These are phyloP conservation scores for Pterocles burchelli DNA, from an alignment of 2,113 vertebrate genomes.

Conservation along the genomic window DNA sequence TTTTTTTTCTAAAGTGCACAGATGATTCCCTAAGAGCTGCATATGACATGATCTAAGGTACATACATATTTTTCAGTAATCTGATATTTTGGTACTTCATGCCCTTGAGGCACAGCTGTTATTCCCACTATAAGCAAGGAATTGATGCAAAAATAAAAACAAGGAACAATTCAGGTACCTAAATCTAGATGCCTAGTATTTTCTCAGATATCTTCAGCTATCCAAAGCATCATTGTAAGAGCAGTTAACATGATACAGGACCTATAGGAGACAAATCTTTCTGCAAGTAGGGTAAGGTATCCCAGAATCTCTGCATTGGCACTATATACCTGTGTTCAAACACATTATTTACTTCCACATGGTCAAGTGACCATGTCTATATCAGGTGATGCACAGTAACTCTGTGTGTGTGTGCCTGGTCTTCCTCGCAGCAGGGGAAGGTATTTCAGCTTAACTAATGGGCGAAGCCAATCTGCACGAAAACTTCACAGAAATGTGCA, in stretches of 20 bases:
- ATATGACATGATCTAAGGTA: not conserved
- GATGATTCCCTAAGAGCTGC: not conserved
- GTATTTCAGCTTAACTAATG: not conserved
- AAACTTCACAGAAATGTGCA: not conserved
- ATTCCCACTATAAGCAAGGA: not conserved
- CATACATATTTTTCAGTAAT: not conserved
- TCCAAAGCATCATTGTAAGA: not conserved
- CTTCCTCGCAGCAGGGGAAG: not conserved
- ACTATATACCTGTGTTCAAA: not conserved
- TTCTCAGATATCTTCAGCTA: not conserved
- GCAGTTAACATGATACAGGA: not conserved
- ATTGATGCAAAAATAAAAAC: not conserved
- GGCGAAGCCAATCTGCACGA: not conserved
- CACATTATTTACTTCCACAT: not conserved
- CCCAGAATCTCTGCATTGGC: not conserved
- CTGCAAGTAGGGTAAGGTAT: not conserved
- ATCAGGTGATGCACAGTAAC: not conserved
- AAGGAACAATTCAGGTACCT: not conserved
- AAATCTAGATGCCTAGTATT: not conserved
- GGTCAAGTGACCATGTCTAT: not conserved
- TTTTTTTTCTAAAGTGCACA: not conserved
- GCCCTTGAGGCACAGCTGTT: not conserved
- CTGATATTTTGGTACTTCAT: not conserved
- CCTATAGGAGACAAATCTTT: not conserved
- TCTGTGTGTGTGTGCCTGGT: rapidly evolving